Percentiles rank a stretch among this genome's conserved stretches.
Conservation (phyloP, 2,797 vertebrate genomes). For the Sylvilagus floridanus region DNA sequence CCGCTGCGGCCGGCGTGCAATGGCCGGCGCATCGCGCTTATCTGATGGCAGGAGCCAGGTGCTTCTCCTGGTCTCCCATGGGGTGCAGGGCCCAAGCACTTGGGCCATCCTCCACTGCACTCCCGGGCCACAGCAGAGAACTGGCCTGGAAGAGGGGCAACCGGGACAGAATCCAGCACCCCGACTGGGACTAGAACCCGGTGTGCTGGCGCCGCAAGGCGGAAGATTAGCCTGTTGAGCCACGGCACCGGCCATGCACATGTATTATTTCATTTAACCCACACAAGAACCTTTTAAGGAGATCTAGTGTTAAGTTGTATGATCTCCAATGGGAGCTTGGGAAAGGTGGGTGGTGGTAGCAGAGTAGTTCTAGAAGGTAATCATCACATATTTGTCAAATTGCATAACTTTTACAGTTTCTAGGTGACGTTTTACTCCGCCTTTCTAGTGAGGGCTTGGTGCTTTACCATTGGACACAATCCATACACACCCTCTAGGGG, state of each 20-base stretch:
- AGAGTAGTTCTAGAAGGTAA: neutral
- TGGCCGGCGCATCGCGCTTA: no score
- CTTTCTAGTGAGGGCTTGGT: neutral
- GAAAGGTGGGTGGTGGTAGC: neutral
- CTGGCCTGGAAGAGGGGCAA: no score
- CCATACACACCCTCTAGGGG: neutral
- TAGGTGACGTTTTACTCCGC: neutral
- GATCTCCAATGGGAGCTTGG: neutral
- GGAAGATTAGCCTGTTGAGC: no score
- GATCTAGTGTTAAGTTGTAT: neutral
- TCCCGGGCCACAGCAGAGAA: no score
- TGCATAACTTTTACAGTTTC: neutral
- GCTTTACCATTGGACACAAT: neutral
- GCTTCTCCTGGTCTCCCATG: no score
- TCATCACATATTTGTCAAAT: neutral
- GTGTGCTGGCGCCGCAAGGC: no score
- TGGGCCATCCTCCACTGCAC: no score
- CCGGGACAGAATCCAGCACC: no score
- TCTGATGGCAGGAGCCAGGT: no score
- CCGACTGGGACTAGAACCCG: no score
- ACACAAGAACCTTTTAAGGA: neutral
- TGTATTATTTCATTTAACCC: constrained; percentile 1
- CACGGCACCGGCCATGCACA: neutral
- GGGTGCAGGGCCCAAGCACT: no score
- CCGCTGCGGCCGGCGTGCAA: no score